phyloP scores from a whole-genome alignment of 2,888 invertebrate species.

The Dysmachus trigonus region DNA sequence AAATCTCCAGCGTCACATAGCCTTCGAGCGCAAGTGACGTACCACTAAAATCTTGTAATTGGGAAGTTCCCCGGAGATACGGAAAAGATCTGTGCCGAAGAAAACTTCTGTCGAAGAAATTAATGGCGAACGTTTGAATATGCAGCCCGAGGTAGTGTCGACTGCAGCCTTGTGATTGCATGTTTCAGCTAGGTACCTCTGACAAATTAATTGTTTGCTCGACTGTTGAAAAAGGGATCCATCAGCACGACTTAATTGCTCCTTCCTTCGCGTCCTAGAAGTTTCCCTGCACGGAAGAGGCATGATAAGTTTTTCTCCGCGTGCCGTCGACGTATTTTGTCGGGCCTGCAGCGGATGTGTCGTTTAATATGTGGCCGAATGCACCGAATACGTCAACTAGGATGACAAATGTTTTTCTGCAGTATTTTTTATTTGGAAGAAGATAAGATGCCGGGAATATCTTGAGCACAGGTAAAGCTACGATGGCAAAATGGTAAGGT shows the following conservation, averaged over 20 bases:
- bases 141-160: neutral
- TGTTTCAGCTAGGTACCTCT: neutral
- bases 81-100: neutral
- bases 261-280: neutral
- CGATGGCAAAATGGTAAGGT: neutral
- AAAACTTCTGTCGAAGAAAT: neutral
- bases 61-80: neutral
- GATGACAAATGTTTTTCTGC: neutral
- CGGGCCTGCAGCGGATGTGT: neutral
- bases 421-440: neutral
- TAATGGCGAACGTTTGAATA: neutral
- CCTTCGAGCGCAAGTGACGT: neutral
- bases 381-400: neutral
- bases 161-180: neutral
- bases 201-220: neutral
- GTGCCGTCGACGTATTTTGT: neutral
- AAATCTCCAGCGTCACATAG: neutral
- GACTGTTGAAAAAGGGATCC: neutral
- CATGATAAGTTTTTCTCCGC: neutral
- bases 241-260: neutral
- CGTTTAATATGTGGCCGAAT: neutral
- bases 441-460: neutral
- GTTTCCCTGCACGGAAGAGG: neutral
- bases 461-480: neutral
- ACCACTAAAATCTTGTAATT: neutral